Evolutionary conservation across 2,797 vertebrate genomes (phyloP).

Genomic region (Pelochelys cantorii): DNA sequence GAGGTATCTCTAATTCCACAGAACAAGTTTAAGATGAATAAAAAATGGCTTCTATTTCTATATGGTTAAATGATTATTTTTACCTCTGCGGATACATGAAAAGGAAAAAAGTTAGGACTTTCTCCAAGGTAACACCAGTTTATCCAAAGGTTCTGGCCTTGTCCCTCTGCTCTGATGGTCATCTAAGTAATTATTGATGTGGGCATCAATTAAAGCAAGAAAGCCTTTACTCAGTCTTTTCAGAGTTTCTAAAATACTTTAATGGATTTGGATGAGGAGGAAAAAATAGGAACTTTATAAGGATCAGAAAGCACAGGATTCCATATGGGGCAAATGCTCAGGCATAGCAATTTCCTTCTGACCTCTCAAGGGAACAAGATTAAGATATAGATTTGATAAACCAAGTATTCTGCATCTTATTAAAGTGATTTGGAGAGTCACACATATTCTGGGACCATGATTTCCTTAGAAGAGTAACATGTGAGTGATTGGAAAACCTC

Average conservation of each 20-base stretch:
- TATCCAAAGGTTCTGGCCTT: not conserved
- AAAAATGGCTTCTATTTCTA: not conserved
- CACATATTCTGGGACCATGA: not conserved
- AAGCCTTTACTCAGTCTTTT: constrained; percentile 44
- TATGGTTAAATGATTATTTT: not conserved
- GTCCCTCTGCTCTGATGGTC: not conserved
- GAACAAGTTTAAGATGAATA: not conserved
- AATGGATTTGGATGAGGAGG: not conserved
- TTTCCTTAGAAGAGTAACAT: not conserved
- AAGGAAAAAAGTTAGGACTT: not conserved
- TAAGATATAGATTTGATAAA: not conserved
- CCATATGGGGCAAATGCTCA: not conserved
- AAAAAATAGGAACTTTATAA: not conserved
- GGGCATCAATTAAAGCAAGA: constrained; percentile 43
- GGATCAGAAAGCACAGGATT: constrained; percentile 3
- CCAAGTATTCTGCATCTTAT: not conserved
- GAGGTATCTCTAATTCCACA: not conserved
- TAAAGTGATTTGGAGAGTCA: not conserved
- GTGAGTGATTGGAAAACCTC: not conserved
- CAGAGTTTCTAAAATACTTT: constrained; percentile 11
- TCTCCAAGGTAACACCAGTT: not conserved
- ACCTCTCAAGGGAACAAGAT: not conserved
- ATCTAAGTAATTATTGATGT: constrained; percentile 34
- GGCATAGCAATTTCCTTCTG: constrained; percentile 21
- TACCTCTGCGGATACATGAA: not conserved